Evolutionary conservation across 2,797 vertebrate genomes (phyloP).

Genomic region (Phalloptychus januarius): DNA sequence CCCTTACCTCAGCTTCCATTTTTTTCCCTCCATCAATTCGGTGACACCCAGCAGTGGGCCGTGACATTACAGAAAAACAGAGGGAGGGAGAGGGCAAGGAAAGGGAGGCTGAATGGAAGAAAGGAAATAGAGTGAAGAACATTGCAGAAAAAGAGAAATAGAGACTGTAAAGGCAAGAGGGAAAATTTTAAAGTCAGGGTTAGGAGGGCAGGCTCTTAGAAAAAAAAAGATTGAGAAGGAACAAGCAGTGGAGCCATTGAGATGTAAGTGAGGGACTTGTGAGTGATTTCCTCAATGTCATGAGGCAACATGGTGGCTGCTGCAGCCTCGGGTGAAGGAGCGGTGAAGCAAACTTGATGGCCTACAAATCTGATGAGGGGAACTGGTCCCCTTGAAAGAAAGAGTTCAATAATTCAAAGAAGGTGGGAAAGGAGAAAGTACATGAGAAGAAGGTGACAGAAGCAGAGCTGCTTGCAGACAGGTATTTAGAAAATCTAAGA

Average conservation of each 20-base stretch:
- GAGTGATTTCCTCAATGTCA: slow-evolving; percentile 80
- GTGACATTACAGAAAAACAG: slow-evolving; percentile 81
- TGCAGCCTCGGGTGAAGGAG: slow-evolving; percentile 74
- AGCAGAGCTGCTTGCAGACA: slow-evolving; percentile 44
- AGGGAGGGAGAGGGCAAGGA: slow-evolving; percentile 35
- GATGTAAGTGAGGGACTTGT: slow-evolving; percentile 66
- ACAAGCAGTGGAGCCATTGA: slow-evolving; percentile 61
- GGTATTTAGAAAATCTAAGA: slow-evolving; percentile 46
- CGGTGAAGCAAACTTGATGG: slow-evolving; percentile 78
- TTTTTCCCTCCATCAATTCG: slow-evolving; percentile 81
- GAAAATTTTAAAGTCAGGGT: slow-evolving; percentile 64
- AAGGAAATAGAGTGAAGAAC: slow-evolving; percentile 28
- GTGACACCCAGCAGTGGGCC: slow-evolving; percentile 82
- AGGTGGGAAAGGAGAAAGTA: slow-evolving; percentile 40
- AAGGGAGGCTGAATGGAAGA: slow-evolving; percentile 5
- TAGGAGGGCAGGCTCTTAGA: slow-evolving; percentile 46
- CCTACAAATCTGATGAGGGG: slow-evolving; percentile 73
- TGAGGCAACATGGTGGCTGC: slow-evolving; percentile 60
- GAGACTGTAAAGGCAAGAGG: slow-evolving; percentile 49
- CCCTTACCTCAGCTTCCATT: slow-evolving; percentile 65
- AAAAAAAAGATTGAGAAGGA: slow-evolving; percentile 61
- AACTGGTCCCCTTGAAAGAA: slow-evolving; percentile 73
- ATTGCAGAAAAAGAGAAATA: slow-evolving; percentile 46
- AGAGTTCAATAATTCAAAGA: slow-evolving; percentile 79
- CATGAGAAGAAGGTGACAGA: slow-evolving; percentile 40